Base-by-base conservation (phyloP, 53 echinoderm and acorn worm genomes). In the Arbacia lixula region DNA sequence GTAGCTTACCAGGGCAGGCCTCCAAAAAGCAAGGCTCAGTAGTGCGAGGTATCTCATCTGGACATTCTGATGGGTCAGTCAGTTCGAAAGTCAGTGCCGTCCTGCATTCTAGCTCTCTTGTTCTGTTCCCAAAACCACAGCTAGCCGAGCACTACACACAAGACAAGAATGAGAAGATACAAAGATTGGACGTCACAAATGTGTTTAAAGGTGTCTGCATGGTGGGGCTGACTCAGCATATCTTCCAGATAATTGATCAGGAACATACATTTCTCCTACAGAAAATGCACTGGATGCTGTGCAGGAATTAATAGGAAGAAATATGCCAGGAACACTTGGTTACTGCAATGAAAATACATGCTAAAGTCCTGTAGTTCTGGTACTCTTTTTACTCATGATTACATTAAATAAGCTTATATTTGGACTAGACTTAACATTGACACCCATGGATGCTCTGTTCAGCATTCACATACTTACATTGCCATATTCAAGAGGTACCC, bases 1-100 rank as follows among this genome's bases (percentile, higher is more conserved):
- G 49, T 30, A 29, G 72, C 87, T 92, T 83, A 95, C 95, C 85
- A 72, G 95, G 88, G 84, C 95, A 95, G 30, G 85, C 90, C 24
- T 38, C 69, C 22, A 85, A 36, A 9, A 49, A 54, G 68, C 95
- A 95, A 0, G 31, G 40, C 25, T 80, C 68, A 16, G 12, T 41
- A 1, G 26, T 29, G 0, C 68, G 76, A 1, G 92, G 92, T 33
- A 28, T 68, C 11, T 85, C 88, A 33, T 68, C 58, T 16, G 90
- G 87, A 21, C 95, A 95, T 12, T 38, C 17, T 1, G 46, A 31
- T 21, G 85, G 85, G 12, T 69, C 86, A 5, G 85, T 69, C 2
- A 60, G 51, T 11, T 64, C 49, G 27, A 39, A 49, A 55, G 65
- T 85, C 56, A 79, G 28, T 4, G 71, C 60, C 25, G 66, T 25